Evolutionary conservation across 2,888 invertebrate species (phyloP).

Genomic region (Drosophila anomelani): DNA sequence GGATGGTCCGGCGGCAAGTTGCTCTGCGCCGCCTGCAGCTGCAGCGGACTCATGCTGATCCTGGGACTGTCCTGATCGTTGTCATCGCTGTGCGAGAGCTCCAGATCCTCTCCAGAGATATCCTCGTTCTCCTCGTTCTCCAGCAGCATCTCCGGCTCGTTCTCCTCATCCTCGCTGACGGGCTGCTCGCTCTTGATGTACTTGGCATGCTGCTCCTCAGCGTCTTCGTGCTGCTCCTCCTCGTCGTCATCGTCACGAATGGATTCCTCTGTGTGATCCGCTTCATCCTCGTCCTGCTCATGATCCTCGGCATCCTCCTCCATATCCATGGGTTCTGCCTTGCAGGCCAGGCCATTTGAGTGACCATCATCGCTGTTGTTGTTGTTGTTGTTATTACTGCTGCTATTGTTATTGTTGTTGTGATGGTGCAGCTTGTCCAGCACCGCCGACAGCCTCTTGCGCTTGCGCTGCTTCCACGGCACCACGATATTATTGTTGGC

Average conservation of each 20-base stretch:
- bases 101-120: slow-evolving; percentile 68
- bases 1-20: slow-evolving; percentile 35
- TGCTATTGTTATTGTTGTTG: slow-evolving; percentile 83
- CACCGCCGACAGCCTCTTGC: slow-evolving; percentile 92
- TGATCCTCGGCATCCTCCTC: slow-evolving; percentile 60
- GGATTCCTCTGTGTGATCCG: slow-evolving; percentile 33
- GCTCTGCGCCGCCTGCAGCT: slow-evolving; percentile 59
- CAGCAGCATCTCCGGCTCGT: slow-evolving; percentile 40
- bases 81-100: slow-evolving; percentile 66
- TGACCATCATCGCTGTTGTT: slow-evolving; percentile 62
- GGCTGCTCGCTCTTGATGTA: slow-evolving; percentile 64
- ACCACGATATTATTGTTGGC: slow-evolving; percentile 88
- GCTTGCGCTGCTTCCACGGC: slow-evolving; percentile 89
- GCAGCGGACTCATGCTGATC: slow-evolving; percentile 83
- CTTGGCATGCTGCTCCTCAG: slow-evolving; percentile 52
- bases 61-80: slow-evolving; percentile 80
- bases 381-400: slow-evolving; percentile 82
- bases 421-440: slow-evolving; percentile 90
- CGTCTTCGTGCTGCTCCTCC: slow-evolving; percentile 43
- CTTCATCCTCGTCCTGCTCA: slow-evolving; percentile 35
- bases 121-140: slow-evolving; percentile 68
- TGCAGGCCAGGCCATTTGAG: slow-evolving; percentile 61
- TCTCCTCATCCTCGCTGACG: slow-evolving; percentile 78
- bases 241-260: slow-evolving; percentile 27
- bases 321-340: slow-evolving; percentile 72